A percentile compares a stretch with the other conserved stretches of the same genome.
phyloP scores from a whole-genome alignment of 2,888 invertebrate species.

The Cheilosia soror region DNA sequence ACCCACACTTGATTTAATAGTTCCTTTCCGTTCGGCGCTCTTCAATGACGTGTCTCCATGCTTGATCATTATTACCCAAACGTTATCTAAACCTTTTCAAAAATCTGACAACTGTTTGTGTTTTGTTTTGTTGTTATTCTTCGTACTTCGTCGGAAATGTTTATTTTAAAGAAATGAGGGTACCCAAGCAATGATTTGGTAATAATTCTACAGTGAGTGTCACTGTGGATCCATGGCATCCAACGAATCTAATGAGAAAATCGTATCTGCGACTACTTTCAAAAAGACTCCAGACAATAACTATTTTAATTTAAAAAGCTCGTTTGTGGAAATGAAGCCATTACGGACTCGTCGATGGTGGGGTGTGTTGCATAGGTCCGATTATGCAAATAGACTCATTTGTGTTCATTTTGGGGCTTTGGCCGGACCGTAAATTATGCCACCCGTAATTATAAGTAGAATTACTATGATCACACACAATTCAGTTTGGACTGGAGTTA shows the following conservation, averaged over 20 bases:
- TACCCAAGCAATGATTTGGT: constrained; percentile 2
- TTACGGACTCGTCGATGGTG: constrained; percentile 5
- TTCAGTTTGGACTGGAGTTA: not conserved
- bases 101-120: constrained; percentile 10
- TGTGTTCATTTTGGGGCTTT: constrained; percentile 4
- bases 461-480: constrained; percentile 29
- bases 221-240: constrained; percentile 2
- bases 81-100: constrained; percentile 5
- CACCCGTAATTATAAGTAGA: constrained; percentile 19
- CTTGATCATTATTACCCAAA: not conserved
- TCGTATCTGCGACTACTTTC: constrained; percentile 11
- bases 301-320: constrained; percentile 23
- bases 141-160: not conserved
- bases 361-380: constrained; percentile 1
- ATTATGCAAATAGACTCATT: constrained; percentile 45
- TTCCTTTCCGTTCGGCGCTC: not conserved
- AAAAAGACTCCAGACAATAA: not conserved
- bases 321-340: constrained; percentile 34
- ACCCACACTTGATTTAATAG: not conserved
- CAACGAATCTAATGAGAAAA: constrained; percentile 19
- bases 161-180: not conserved
- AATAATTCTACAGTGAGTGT: constrained; percentile 17
- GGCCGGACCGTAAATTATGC: constrained; percentile 19
- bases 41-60: constrained; percentile 1
- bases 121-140: not conserved